phyloP scores from a whole-genome alignment of 2,888 invertebrate species.

The Melieria picta region DNA sequence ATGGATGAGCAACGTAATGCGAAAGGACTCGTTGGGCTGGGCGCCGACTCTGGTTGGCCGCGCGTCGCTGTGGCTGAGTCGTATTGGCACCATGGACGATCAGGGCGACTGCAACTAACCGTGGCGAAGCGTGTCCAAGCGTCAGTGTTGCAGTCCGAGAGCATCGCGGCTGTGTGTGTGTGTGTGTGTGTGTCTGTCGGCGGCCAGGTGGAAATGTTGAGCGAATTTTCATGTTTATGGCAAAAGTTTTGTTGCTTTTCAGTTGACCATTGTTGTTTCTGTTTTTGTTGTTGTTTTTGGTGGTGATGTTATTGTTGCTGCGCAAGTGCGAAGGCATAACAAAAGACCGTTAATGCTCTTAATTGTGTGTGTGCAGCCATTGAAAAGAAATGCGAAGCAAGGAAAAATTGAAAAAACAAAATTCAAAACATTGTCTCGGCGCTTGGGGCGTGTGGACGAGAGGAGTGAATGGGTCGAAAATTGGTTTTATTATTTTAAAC shows the following conservation, averaged over 20 bases:
- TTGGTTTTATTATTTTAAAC: constrained; percentile 33
- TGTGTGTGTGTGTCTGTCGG: neutral
- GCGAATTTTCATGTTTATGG: constrained; percentile 33
- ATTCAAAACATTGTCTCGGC: neutral
- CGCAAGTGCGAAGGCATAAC: constrained; percentile 28
- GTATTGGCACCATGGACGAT: constrained; percentile 4
- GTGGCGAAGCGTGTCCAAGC: constrained; percentile 27
- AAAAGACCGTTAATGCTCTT: constrained; percentile 36
- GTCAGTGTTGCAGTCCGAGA: neutral
- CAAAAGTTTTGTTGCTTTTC: constrained; percentile 30
- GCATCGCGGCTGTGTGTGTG: neutral
- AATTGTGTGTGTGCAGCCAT: constrained; percentile 29
- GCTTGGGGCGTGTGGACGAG: neutral
- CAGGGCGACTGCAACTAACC: constrained; percentile 16
- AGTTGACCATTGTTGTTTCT: neutral
- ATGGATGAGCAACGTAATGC: neutral
- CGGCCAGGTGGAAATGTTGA: constrained; percentile 21
- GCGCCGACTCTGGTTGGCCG: neutral
- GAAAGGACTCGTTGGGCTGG: constrained; percentile 9
- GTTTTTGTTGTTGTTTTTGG: neutral
- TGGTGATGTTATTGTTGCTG: no score
- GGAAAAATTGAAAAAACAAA: neutral
- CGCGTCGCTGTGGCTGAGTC: neutral
- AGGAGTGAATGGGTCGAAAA: constrained; percentile 8
- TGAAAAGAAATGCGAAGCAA: constrained; percentile 7